phyloP scores from a whole-genome alignment of 2,888 invertebrate species.

The Polymixis flavicincta region DNA sequence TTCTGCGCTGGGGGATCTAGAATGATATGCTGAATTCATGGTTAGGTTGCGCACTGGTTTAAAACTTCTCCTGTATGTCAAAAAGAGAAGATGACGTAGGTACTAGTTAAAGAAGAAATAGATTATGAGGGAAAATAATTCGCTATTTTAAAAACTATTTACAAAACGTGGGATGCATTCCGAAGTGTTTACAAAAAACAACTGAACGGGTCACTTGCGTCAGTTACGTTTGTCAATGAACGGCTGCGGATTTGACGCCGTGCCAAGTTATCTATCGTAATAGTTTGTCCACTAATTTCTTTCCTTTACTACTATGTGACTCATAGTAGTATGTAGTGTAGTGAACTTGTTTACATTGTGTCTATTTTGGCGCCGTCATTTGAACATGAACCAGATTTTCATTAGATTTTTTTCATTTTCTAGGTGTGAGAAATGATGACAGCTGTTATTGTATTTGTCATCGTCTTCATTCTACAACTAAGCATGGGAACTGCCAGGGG shows the following conservation, averaged over 20 bases:
- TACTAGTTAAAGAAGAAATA: not conserved
- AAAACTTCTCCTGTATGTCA: not conserved
- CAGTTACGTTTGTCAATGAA: constrained; percentile 56
- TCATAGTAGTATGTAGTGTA: not conserved
- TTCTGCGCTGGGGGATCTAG: too few relatives aligned
- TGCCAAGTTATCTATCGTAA: constrained; percentile 66
- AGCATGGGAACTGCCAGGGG: too few relatives aligned
- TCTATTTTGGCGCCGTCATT: not conserved
- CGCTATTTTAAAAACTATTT: not conserved
- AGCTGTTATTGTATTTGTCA: not conserved
- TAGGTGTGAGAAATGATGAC: too few relatives aligned
- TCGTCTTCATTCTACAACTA: not conserved
- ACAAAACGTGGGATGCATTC: constrained; percentile 2
- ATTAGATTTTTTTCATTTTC: not conserved
- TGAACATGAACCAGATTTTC: not conserved
- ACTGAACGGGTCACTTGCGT: constrained; percentile 3
- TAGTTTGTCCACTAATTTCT: constrained; percentile 35
- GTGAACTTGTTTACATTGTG: not conserved
- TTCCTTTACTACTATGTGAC: constrained; percentile 29
- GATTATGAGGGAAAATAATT: not conserved
- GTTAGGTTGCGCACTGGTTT: too few relatives aligned
- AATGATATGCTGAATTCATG: too few relatives aligned
- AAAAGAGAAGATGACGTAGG: not conserved
- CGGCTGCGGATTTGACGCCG: constrained; percentile 58
- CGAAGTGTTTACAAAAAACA: constrained; percentile 40